Evolutionary conservation across 2,888 invertebrate genomes (phyloP).

Genomic region (Carcina quercana): DNA sequence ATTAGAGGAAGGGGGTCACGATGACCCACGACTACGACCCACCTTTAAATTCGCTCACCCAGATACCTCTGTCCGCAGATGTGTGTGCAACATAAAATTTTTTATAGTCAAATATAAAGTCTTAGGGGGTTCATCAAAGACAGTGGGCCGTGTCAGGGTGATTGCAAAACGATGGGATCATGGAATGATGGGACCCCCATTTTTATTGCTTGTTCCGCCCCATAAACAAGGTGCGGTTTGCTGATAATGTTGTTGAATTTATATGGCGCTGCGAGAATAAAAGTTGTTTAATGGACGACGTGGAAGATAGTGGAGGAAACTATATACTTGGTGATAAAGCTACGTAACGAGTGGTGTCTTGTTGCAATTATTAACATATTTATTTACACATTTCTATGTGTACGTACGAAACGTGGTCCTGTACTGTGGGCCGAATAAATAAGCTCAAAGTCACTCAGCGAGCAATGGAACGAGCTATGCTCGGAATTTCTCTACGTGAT

Average conservation of each 20-base stretch:
- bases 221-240: conserved; percentile 60
- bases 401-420: no score
- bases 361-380: no score
- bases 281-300: conserved; percentile 49
- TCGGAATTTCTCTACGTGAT: no score
- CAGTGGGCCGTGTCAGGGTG: conserved; percentile 41
- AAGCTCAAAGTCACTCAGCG: no score
- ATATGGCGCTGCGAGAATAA: conserved; percentile 45
- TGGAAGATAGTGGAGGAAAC: conserved; percentile 22
- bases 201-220: conserved; percentile 70
- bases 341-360: no score
- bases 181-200: conserved; percentile 28
- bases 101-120: conserved; percentile 63
- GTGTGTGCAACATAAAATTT: conserved; percentile 51
- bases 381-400: no score
- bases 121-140: conserved; percentile 59
- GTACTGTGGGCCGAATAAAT: no score
- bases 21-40: no score
- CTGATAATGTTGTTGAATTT: conserved; percentile 53
- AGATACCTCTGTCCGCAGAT: conserved; percentile 21
- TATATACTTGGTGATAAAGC: no score
- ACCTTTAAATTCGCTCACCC: no score
- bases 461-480: no score
- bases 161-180: conserved; percentile 30
- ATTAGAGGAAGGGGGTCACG: no score